Base-by-base conservation (phyloP, 1,140 invertebrate genomes). In the Orius insidiosus region DNA sequence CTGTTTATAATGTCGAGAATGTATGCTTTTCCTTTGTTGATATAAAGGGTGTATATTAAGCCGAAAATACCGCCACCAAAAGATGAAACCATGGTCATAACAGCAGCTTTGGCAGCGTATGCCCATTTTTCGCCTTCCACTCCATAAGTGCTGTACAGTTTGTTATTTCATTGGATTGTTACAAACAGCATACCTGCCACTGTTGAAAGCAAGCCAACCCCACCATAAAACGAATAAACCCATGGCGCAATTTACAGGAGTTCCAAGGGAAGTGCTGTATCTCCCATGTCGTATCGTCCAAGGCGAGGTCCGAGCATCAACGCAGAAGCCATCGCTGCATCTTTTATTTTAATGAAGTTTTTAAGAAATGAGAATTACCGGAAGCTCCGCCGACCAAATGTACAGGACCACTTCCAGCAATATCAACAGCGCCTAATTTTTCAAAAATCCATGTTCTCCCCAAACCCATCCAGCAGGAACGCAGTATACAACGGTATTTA, bases 151-250 rank as follows among this genome's bases (percentile, higher is more conserved):
- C 79, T 82, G n/a, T 3, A 46, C 48, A 36, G 14, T 4, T n/a
- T 36, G 3, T 36, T 15, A 36, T 3, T 15, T 11, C 3, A 36
- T 3, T 10, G 35, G 10, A 1, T 18, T 35, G n/a, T n/a, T n/a
- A n/a, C n/a, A 11, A 43, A 40, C 45, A 14, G 5, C 9, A 13
- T 50, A 65, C 63, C 62, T 65, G 34, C 87, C 87, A 41, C 85
- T 89, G 62, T 94, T 94, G 56, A 93, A 94, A 2, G 85, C 87
- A 33, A 92, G 63, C 87, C 88, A 93, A 0, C 86, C 87, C 83
- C 86, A 93, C 88, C 89, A 95, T 3, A 94, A 64, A 18, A 94
- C 88, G 58, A 93, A 93, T 1, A 89, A 71, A 0, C 89, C 90
- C 70, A 94, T 77, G 18, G 89, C 76, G 5, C 86, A 84, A 57